Evolutionary conservation across 2,888 invertebrate species (phyloP).

Genomic region (Coleophora flavipennella): DNA sequence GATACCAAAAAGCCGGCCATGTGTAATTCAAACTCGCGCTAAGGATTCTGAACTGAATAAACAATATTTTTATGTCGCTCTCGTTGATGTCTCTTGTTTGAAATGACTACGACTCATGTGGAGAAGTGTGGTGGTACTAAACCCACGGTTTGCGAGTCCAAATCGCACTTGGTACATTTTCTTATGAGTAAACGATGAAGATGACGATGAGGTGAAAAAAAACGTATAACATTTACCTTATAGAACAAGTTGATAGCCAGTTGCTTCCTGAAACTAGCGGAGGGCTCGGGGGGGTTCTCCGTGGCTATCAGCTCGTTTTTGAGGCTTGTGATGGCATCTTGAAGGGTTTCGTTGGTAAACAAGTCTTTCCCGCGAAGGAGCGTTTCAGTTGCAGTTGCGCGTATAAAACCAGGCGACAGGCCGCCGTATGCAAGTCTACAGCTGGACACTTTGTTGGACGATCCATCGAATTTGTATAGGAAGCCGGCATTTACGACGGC

Average conservation of each 20-base stretch:
- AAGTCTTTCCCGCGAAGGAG: conserved; percentile 52
- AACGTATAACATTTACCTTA: conserved; percentile 53
- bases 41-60: too few relatives aligned
- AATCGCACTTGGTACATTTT: too few relatives aligned
- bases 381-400: conserved; percentile 69
- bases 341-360: conserved; percentile 50
- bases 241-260: conserved; percentile 75
- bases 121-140: too few relatives aligned
- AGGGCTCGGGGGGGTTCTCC: conserved; percentile 63
- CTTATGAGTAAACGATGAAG: too few relatives aligned
- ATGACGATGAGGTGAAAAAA: too few relatives aligned
- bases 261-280: conserved; percentile 70
- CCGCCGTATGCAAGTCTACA: conserved; percentile 73
- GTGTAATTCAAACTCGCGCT: too few relatives aligned
- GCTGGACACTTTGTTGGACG: conserved; percentile 23
- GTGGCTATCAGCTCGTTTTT: conserved; percentile 31
- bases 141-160: too few relatives aligned
- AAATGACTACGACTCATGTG: too few relatives aligned
- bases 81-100: too few relatives aligned
- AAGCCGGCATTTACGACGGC: conserved; percentile 84
- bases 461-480: conserved; percentile 66
- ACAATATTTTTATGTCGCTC: too few relatives aligned
- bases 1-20: too few relatives aligned
- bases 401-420: conserved; percentile 51
- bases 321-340: conserved; percentile 36